These are phyloP conservation scores for Notolepis coatsorum DNA, from an alignment of 2,797 vertebrate genomes.

Conservation along the genomic window DNA sequence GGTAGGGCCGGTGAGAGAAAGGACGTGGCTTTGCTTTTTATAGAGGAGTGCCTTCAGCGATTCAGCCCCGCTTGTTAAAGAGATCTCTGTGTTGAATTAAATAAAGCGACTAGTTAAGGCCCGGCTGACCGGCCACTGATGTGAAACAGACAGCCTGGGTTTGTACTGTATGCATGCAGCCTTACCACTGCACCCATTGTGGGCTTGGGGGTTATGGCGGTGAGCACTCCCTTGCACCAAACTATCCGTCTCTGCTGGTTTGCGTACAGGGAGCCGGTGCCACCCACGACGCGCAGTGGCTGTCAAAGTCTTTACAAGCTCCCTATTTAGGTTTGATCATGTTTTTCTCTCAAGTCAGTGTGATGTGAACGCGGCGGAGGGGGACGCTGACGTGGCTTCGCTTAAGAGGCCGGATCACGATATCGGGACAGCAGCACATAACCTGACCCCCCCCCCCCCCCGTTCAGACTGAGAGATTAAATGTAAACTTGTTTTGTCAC, in stretches of 20 bases:
- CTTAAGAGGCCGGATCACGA: neutral
- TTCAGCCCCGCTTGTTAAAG: constrained; percentile 63
- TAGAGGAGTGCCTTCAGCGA: constrained; percentile 52
- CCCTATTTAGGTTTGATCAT: constrained; percentile 42
- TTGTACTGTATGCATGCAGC: constrained; percentile 39
- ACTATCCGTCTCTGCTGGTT: constrained; percentile 61
- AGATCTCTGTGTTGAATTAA: constrained; percentile 69
- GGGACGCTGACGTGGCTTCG: constrained; percentile 15
- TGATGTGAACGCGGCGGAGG: constrained; percentile 33
- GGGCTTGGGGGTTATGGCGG: constrained; percentile 64
- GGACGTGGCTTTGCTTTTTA: constrained; percentile 61
- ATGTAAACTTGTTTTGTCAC: constrained; percentile 27
- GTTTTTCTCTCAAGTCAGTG: constrained; percentile 41
- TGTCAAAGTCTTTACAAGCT: constrained; percentile 45
- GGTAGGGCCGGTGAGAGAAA: constrained; percentile 23
- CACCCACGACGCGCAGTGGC: constrained; percentile 61
- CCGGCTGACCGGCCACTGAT: constrained; percentile 50
- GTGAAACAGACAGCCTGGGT: constrained; percentile 63
- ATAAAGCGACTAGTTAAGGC: constrained; percentile 60
- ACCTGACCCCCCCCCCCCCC: constrained; percentile 25
- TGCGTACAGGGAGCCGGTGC: constrained; percentile 52
- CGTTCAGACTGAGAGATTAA: constrained; percentile 28
- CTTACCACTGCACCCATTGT: constrained; percentile 55
- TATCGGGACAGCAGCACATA: constrained; percentile 19
- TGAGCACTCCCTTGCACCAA: constrained; percentile 50